Base-by-base conservation (phyloP, 2,113 vertebrate genomes). In the Callionymus lyra region DNA sequence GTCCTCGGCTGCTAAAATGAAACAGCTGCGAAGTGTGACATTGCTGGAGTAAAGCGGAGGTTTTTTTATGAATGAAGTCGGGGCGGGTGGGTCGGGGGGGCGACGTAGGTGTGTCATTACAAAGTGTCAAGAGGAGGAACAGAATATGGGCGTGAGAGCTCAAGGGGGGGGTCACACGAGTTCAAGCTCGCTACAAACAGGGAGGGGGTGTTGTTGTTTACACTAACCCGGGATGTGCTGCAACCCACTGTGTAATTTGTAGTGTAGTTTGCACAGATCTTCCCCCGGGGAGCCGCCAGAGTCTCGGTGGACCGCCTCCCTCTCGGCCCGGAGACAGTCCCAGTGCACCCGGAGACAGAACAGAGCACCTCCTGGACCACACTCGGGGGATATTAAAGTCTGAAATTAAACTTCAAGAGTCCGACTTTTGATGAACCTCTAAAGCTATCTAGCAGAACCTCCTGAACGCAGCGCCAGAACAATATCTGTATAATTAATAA, bases 1-100 rank as follows among this genome's bases (percentile, higher is more conserved):
- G 68, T 69, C 72, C 54, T 76, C 47, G 63, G 65, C 78, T 64
- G 59, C 80, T 82, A 87, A 87, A 85, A 87, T 85, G 83, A 88
- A 72, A 44, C 80, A 83, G 83, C 86, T 87, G 82, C 76, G 78
- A 71, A 77, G 69, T 68, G 62, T 70, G 72, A 77, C 68, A 50
- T 19, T 54, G 56, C 58, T 53, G 59, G 61, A 38, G 36, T 48
- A 59, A 65, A 70, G 76, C 58, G 69, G 71, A 68, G 68, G 31
- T 14, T n/a, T 74, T 80, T 82, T 81, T 78, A 81, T 84, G 76
- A 83, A 82, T 79, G 74, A 82, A 82, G 67, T 74, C 64, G 59
- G 45, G 59, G 57, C 63, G 63, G 68, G 68, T 63, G 6, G 51
- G 51, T 54, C 51, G 57, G 49, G 54, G 38, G 57, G 41, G 59